Base-by-base conservation (phyloP, 2,888 invertebrate genomes). In the Vesta saturnalis region DNA sequence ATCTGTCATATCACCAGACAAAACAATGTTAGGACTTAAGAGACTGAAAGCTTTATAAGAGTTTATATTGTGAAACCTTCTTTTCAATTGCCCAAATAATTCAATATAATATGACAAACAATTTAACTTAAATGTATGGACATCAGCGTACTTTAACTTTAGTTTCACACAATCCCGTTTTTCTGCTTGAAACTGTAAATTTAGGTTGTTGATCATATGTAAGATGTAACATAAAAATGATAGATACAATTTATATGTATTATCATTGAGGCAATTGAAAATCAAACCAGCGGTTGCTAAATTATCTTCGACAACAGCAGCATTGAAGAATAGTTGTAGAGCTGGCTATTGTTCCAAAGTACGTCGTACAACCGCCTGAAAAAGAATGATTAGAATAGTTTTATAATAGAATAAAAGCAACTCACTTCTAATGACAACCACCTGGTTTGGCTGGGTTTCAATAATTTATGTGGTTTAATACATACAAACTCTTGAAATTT, bases 401-500 rank as follows among this genome's bases (percentile, higher is more conserved):
- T 8, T 55, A 22, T 14, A 6, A 55, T 23, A 23, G n/a, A n/a
- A n/a, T n/a, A n/a, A n/a, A n/a, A n/a, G n/a, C 2, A 14, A 1
- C 15, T 56, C 14, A 56, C 56, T 15, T 56, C 6, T 19, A 77
- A 55, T n/a, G 77, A 77, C 5, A 78, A 67, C 77, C 79, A 78
- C 56, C 73, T 63, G 5, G 76, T 77, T 64, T 72, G 73, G n/a
- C 72, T 60, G 1, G 72, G 69, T 23, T 70, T 70, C 10, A 78
- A 52, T n/a, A 77, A 64, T 69, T 77, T 76, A 39, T 77, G 74
- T 2, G 68, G 67, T 64, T 75, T 67, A 1, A 73, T 66, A 55
- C 73, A 55, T 30, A 69, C 70, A 60, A 73, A 74, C 15, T 63
- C 56, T 64, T 78, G 77, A 54, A 75, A 76, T 54, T 77, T 59